These are phyloP conservation scores for Molanna angustata DNA, from an alignment of 2,888 invertebrate species.

Conservation along the genomic window DNA sequence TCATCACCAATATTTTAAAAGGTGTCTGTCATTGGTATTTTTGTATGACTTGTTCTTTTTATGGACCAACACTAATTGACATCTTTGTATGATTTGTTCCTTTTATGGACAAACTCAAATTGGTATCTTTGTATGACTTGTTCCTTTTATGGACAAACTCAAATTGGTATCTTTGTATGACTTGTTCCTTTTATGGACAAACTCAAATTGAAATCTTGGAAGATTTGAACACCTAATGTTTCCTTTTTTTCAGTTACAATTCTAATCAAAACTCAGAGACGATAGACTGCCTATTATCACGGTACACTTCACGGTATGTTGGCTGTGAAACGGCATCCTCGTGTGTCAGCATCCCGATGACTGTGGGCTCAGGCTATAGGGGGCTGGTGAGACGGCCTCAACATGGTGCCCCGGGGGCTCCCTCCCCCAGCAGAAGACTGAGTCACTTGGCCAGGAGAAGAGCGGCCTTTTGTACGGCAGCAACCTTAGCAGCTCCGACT, in stretches of 20 bases:
- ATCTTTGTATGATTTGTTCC: too few relatives aligned
- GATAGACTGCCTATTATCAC: slow-evolving; percentile 63
- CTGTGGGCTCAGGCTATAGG: not conserved
- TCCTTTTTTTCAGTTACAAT: slow-evolving; percentile 61
- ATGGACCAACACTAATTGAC: too few relatives aligned
- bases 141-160: too few relatives aligned
- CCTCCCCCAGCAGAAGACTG: slow-evolving; percentile 73
- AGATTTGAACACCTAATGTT: slow-evolving; percentile 2
- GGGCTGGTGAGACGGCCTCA: not conserved
- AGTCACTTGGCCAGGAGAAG: slow-evolving; percentile 74
- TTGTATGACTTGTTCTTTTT: too few relatives aligned
- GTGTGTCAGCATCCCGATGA: slow-evolving; percentile 2
- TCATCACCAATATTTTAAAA: too few relatives aligned
- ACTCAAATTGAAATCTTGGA: not conserved
- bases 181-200: too few relatives aligned
- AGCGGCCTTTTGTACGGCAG: slow-evolving; percentile 72
- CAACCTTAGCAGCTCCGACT: slow-evolving; percentile 49
- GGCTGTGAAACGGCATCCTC: slow-evolving; percentile 71
- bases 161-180: too few relatives aligned
- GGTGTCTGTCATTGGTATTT: too few relatives aligned
- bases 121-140: too few relatives aligned
- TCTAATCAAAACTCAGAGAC: slow-evolving; percentile 66
- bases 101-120: too few relatives aligned
- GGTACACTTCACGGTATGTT: slow-evolving; percentile 68
- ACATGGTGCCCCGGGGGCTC: slow-evolving; percentile 27